Conservation (phyloP, 2,888 invertebrate genomes). For the Rhamphomyia laevipes region DNA sequence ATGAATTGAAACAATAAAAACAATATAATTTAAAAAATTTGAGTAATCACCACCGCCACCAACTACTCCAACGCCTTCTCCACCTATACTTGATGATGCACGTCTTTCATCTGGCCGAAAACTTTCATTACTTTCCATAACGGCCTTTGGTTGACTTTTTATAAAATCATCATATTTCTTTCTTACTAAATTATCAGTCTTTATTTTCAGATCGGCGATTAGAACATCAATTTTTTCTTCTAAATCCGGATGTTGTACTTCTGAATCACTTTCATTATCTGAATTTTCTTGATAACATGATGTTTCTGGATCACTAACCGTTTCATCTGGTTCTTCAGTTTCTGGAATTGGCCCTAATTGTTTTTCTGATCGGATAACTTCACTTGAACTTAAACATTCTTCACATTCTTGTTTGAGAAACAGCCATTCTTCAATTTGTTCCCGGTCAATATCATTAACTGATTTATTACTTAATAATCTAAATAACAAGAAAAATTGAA, state of each 20-base stretch:
- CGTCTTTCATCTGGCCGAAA: conserved; percentile 19
- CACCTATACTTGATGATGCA: conserved; percentile 15
- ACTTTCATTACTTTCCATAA: conserved; percentile 34
- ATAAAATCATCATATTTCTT: conserved; percentile 50
- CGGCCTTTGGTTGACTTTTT: conserved; percentile 36
- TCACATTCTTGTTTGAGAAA: conserved; percentile 79
- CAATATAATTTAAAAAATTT: neutral
- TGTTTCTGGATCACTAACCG: conserved; percentile 49
- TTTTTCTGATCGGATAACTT: conserved; percentile 26
- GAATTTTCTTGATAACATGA: conserved; percentile 29
- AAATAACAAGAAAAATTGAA: conserved; percentile 19
- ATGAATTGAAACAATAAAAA: neutral
- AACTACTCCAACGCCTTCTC: conserved; percentile 15
- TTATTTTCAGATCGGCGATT: conserved; percentile 57
- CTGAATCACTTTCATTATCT: conserved; percentile 39
- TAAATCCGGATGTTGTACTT: conserved; percentile 51
- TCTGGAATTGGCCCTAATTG: conserved; percentile 38
- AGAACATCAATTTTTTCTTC: conserved; percentile 58
- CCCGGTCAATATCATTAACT: conserved; percentile 58
- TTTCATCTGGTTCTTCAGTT: conserved; percentile 49
- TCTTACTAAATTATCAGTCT: conserved; percentile 55
- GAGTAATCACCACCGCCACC: conserved; percentile 22
- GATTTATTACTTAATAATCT: conserved; percentile 52
- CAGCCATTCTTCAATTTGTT: conserved; percentile 71
- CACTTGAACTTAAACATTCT: conserved; percentile 49